A percentile compares a stretch with the other conserved stretches of the same genome.
Evolutionary conservation across 2,113 vertebrate species (phyloP).

Genomic region (Lontra canadensis): DNA sequence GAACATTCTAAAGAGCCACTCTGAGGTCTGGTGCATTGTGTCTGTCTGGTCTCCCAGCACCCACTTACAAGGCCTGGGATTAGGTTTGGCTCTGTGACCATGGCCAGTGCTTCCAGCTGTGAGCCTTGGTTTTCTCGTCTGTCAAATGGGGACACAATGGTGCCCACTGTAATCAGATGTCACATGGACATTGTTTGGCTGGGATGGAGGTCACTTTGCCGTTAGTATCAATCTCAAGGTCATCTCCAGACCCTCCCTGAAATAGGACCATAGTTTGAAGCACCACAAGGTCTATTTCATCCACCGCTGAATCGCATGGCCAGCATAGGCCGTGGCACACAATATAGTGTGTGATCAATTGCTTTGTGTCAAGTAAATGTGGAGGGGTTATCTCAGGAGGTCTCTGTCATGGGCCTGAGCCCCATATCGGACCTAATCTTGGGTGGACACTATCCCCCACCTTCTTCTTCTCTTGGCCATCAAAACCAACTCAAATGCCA

Average conservation of each 20-base stretch:
- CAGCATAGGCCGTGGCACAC: not conserved
- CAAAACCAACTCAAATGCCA: not conserved
- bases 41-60: not conserved
- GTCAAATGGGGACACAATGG: not conserved
- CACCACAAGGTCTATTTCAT: not conserved
- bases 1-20: not conserved
- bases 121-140: not conserved
- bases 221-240: not conserved
- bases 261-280: not conserved
- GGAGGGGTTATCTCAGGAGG: not conserved
- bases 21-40: accelerated
- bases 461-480: not conserved
- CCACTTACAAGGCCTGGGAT: not conserved
- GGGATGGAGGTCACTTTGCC: not conserved
- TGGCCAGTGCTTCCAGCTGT: not conserved
- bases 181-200: not conserved
- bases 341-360: not conserved
- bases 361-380: not conserved
- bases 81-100: not conserved
- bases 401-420: not conserved
- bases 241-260: not conserved
- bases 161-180: not conserved
- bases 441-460: too few species aligned
- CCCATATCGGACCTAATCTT: not conserved
- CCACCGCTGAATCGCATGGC: not conserved